phyloP scores from a whole-genome alignment of 2,797 vertebrate species.

The Antrozous pallidus region DNA sequence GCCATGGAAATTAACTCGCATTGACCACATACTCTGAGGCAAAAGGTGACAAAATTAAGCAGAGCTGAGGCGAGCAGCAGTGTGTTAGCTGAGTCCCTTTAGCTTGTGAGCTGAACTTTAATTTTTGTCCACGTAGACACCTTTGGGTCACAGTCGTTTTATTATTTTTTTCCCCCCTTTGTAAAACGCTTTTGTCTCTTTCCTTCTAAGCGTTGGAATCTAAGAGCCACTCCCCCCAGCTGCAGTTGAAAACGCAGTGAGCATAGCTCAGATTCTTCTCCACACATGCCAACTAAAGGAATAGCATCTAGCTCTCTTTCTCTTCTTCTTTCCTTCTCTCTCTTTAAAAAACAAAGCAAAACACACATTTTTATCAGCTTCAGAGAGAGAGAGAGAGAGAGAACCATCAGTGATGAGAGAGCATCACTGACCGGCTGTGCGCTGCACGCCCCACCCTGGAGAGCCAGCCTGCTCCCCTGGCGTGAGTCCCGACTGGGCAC shows the following conservation, averaged over 20 bases:
- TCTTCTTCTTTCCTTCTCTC: not conserved
- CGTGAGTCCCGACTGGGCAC: too few species aligned
- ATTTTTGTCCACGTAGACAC: slow-evolving; percentile 17
- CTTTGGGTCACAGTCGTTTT: not conserved
- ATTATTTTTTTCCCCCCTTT: not conserved
- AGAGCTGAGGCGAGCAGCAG: not conserved
- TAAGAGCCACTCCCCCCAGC: not conserved
- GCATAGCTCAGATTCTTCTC: not conserved
- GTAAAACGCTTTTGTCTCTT: not conserved
- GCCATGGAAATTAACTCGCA: slow-evolving; percentile 30
- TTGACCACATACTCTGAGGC: slow-evolving; percentile 21
- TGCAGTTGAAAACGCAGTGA: not conserved
- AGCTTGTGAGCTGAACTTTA: not conserved
- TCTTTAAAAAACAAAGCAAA: too few species aligned
- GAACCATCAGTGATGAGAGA: too few species aligned
- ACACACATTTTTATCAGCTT: too few species aligned
- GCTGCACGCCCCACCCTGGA: too few species aligned
- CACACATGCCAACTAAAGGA: not conserved
- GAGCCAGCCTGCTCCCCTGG: too few species aligned
- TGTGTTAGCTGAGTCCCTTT: not conserved
- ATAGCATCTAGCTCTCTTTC: not conserved
- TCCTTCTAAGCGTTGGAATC: not conserved
- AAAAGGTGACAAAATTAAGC: not conserved
- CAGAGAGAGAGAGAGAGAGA: too few species aligned
- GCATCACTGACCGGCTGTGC: too few species aligned